Conservation (phyloP, 2,113 vertebrate genomes). For the Triplophysa siluroides region DNA sequence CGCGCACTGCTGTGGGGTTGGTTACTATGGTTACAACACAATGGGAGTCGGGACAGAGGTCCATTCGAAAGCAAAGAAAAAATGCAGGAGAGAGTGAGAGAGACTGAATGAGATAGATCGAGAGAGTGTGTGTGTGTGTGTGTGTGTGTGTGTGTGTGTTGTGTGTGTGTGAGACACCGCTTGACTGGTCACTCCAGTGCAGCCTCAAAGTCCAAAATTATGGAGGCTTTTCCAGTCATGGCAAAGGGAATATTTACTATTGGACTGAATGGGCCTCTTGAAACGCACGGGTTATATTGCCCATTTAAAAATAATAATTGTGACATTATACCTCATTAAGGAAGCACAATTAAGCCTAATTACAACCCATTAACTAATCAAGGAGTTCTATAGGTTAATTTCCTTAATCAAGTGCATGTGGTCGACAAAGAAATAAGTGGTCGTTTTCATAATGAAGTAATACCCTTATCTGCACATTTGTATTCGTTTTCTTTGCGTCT, state of each 20-base stretch:
- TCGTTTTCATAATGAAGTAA: conserved; percentile 31
- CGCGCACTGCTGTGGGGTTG: conserved; percentile 60
- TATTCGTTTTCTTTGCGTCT: not conserved
- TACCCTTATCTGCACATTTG: conserved; percentile 5
- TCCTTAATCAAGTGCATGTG: conserved; percentile 18
- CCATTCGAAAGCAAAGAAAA: not conserved
- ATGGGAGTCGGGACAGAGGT: conserved; percentile 79
- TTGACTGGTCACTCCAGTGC: conserved; percentile 24
- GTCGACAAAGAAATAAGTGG: conserved; percentile 20
- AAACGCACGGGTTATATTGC: not conserved
- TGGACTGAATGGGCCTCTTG: not conserved
- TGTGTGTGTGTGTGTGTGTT: not conserved
- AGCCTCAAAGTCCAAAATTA: conserved; percentile 2
- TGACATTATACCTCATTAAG: conserved; percentile 5
- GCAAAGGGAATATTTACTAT: no score
- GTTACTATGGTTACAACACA: conserved; percentile 80
- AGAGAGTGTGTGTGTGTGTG: not conserved
- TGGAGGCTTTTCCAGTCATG: not conserved
- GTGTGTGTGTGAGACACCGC: conserved; percentile 1
- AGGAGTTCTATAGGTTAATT: conserved; percentile 38
- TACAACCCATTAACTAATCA: conserved; percentile 27
- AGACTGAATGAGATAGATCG: conserved; percentile 64
- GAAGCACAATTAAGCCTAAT: conserved; percentile 25
- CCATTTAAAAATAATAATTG: conserved; percentile 6
- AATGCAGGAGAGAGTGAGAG: conserved; percentile 56